Base-by-base conservation (phyloP, 1,140 invertebrate species). In the Formica exsecta region DNA sequence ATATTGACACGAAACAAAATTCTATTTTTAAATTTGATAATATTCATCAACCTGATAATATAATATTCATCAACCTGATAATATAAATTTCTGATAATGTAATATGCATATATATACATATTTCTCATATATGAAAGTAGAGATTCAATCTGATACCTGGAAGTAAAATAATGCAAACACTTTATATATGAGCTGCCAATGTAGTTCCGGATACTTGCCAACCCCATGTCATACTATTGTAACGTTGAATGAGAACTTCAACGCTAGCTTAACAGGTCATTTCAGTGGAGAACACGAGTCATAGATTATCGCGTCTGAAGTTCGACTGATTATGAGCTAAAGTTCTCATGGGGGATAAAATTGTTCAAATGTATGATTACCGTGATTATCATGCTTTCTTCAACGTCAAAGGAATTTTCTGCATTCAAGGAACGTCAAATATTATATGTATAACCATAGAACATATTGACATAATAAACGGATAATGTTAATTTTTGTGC, bases 251-350 rank as follows among this genome's bases (percentile, higher is more conserved):
- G 65, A 48, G 44, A 86, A 64, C 62, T 70, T 41, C 44, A 81
- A 66, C n/a, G 62, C 54, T 66, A 22, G 54, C 44, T 80, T 80
- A 68, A 51, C 54, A n/a, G 32, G 38, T 38, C 79, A 13, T 73
- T 83, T 83, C 54, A 36, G 11, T 8, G 36, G 25, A 61, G 54
- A 71, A 44, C 51, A 59, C 44, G 64, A 22, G 22, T 22, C 22
- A 79, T 41, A 73, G 79, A 83, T 83, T 83, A 83, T 83, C 22
- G 22, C 22, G 66, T 73, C 68, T 83, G 41, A 73, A 83, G 79
- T 83, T 83, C 38, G 38, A 48, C 68, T 44, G 66, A 41, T 41
- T 41, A 8, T 41, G 8, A 70, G 19, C 38, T 8, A 25, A 29
- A 81, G 11, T 83, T 61, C 79, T 59, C 29, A 19, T 11, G 36